A percentile compares a stretch with the other conserved stretches of the same genome.
These are phyloP conservation scores for Rhaphigaster nebulosa DNA, from an alignment of 2,888 invertebrate genomes.

Conservation along the genomic window DNA sequence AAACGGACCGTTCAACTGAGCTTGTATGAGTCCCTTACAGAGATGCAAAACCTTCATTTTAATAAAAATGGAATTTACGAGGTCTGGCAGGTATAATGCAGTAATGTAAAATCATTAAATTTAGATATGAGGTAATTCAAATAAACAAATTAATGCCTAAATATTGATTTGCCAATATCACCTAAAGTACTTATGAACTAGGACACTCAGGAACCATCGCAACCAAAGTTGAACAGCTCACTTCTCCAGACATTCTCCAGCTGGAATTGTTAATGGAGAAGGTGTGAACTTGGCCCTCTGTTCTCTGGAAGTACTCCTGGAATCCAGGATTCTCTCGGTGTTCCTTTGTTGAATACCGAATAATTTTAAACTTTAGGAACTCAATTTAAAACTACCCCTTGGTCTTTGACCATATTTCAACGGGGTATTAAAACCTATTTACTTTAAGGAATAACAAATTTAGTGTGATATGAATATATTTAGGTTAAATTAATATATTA, in stretches of 20 bases:
- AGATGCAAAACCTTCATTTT: too few species aligned
- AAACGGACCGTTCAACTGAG: too few species aligned
- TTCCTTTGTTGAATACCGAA: background rate
- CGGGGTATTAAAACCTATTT: background rate
- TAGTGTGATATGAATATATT: too few species aligned
- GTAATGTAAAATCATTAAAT: too few species aligned
- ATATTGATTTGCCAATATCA: background rate
- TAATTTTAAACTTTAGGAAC: background rate
- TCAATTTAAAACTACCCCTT: background rate
- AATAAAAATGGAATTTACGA: too few species aligned
- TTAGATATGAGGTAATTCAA: too few species aligned
- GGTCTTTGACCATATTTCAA: background rate
- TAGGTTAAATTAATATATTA: too few species aligned
- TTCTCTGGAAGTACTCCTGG: background rate
- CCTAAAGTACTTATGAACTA: background rate
- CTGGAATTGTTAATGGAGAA: background rate
- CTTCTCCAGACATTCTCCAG: background rate
- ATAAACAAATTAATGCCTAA: too few species aligned
- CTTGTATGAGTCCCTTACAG: too few species aligned
- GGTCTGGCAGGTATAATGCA: too few species aligned
- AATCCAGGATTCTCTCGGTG: background rate
- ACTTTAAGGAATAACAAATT: too few species aligned
- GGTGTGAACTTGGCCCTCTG: background rate
- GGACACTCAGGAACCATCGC: background rate
- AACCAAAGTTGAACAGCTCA: background rate